Base-by-base conservation (phyloP, 2,888 invertebrate genomes). In the Thera britannica region DNA sequence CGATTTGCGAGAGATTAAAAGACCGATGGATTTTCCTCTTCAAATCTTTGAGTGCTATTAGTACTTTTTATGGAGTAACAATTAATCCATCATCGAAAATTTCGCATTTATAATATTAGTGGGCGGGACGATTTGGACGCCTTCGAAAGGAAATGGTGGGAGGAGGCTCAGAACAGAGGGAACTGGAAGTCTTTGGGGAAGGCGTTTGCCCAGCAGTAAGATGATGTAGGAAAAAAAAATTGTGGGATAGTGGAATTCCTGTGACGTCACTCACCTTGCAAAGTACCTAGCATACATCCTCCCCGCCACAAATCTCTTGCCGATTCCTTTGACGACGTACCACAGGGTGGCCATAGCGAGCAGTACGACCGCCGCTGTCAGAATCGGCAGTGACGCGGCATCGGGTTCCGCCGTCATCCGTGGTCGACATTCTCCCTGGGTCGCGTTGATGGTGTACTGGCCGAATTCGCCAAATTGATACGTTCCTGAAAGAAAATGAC, bases 291-390 rank as follows among this genome's bases (percentile, higher is more conserved):
- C 88, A 72, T 93, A 92, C 1, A 91, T 52, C 23, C 93, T 79
- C 7, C 92, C 89, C 46, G 94, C 92, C 1, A 89, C 80, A 3
- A 94, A 71, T 61, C 90, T 79, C 76, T 92, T 93, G 35, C 90
- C 89, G 2, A 93, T 90, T 0, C 87, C 92, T 72, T 94, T 94
- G 46, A 93, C 78, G 61, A 94, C 79, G 72, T 94, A 94, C 94
- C 94, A 94, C 55, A 93, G 79, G 0, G 94, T 94, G 9, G 94
- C 94, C 91, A 94, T 92, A 3, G 89, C 86, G 73, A 94, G 79
- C 8, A 94, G 81, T 7, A 90, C 88, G 46, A 94, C 91, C 0
- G 90, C 87, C 0, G 92, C 86, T 0, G 91, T 92, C 61, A 94
- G 78, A 11, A 93, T 88, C 0, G 94, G 94, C 58, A 94, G 83